A percentile compares a stretch with the other conserved stretches of the same genome.
These are phyloP conservation scores for Thecocarcelia acutangulata DNA, from an alignment of 2,888 invertebrate genomes.

Conservation along the genomic window DNA sequence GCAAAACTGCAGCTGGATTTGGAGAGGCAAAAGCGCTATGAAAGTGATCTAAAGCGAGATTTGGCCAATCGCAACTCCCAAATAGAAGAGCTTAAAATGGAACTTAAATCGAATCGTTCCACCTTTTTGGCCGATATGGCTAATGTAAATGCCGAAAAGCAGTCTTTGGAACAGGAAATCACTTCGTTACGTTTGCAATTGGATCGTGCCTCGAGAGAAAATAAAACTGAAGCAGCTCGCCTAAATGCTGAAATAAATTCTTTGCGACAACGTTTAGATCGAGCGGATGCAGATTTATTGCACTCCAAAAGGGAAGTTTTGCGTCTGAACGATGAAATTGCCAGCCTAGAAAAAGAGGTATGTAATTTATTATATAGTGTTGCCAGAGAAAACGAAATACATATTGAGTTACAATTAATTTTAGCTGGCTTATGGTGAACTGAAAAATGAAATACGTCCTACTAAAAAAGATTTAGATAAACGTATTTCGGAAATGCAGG, in stretches of 20 bases:
- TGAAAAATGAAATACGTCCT: conserved; percentile 84
- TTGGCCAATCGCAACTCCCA: conserved; percentile 88
- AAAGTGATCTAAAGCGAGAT: conserved; percentile 89
- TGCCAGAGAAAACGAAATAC: not conserved
- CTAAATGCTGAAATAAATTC: conserved; percentile 89
- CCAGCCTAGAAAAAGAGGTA: conserved; percentile 91
- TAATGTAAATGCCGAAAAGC: conserved; percentile 89
- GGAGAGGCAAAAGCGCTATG: conserved; percentile 90
- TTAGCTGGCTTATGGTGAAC: conserved; percentile 84
- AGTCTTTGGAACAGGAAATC: conserved; percentile 90
- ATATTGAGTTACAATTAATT: conserved; percentile 37
- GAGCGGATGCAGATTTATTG: conserved; percentile 90
- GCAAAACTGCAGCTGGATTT: conserved; percentile 89
- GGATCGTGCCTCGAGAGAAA: conserved; percentile 88
- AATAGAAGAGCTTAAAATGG: conserved; percentile 90
- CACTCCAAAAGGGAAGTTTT: conserved; percentile 91
- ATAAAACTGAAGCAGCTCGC: conserved; percentile 88
- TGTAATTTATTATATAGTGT: conserved; percentile 30
- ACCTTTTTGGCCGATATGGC: conserved; percentile 89
- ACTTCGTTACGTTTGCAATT: conserved; percentile 85
- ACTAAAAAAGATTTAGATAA: conserved; percentile 87
- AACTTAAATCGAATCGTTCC: conserved; percentile 87
- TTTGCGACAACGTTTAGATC: conserved; percentile 87
- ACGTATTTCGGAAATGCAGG: conserved; percentile 90
- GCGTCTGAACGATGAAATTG: conserved; percentile 89